Conservation (phyloP, 2,888 invertebrate genomes). For the Athripsodes cinereus region DNA sequence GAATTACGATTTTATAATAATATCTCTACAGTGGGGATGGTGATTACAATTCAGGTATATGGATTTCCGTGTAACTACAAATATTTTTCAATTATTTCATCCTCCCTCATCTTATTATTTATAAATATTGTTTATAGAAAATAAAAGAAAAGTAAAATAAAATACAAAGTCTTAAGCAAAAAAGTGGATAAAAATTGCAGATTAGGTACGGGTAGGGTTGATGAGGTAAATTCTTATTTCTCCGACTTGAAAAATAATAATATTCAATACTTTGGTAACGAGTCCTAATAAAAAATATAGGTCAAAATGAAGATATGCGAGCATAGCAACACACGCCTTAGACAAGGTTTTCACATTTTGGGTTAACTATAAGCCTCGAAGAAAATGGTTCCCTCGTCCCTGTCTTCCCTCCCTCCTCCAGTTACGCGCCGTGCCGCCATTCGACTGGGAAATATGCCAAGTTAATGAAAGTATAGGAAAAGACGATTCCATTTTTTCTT, state of each 20-base stretch:
- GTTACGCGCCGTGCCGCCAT: neutral
- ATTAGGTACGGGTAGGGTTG: too few species aligned
- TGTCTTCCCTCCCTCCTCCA: neutral
- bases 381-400: slow-evolving; percentile 11
- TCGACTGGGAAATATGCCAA: slow-evolving; percentile 21
- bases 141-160: too few species aligned
- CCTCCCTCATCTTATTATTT: too few species aligned
- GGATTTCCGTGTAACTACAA: too few species aligned
- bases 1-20: too few species aligned
- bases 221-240: too few species aligned
- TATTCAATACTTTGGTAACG: slow-evolving; percentile 4
- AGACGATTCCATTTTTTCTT: slow-evolving; percentile 24
- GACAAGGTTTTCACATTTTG: slow-evolving; percentile 14
- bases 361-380: slow-evolving; percentile 16
- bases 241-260: neutral
- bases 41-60: too few species aligned
- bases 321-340: slow-evolving; percentile 10
- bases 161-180: too few species aligned
- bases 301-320: slow-evolving; percentile 13
- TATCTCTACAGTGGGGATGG: too few species aligned
- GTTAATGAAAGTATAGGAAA: slow-evolving; percentile 23
- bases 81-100: too few species aligned
- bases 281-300: slow-evolving; percentile 8
- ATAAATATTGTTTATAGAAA: too few species aligned
- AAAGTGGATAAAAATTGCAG: too few species aligned